Evolutionary conservation across 2,797 vertebrate species (phyloP).

Genomic region (Nyctibius grandis): DNA sequence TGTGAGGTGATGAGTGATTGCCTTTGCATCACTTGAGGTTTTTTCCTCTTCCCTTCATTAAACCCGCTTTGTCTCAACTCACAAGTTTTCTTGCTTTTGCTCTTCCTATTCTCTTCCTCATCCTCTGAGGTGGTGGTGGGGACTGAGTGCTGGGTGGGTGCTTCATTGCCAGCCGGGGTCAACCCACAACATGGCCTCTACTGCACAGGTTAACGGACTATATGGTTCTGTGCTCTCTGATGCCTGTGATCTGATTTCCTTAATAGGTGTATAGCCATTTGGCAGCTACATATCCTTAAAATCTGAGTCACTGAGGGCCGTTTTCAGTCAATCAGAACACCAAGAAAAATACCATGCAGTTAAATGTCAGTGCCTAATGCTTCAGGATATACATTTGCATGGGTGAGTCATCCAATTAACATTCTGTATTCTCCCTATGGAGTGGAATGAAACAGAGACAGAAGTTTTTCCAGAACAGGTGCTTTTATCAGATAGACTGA

Average conservation of each 20-base stretch:
- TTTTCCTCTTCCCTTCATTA: not conserved
- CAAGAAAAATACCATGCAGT: not conserved
- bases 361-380: not conserved
- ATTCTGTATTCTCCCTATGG: not conserved
- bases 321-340: not conserved
- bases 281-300: not conserved
- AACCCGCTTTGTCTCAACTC: not conserved
- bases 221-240: not conserved
- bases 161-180: not conserved
- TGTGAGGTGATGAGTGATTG: not conserved
- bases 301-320: not conserved
- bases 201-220: not conserved
- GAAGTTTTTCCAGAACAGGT: not conserved
- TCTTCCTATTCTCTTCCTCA: too few species aligned
- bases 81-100: too few species aligned
- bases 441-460: not conserved
- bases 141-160: not conserved
- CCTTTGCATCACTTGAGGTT: not conserved
- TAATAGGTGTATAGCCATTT: not conserved
- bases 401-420: not conserved
- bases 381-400: not conserved
- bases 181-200: accelerated
- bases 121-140: not conserved
- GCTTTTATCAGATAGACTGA: not conserved
- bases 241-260: not conserved